Percentiles rank a stretch among this genome's conserved stretches.
phyloP scores from a whole-genome alignment of 2,113 vertebrate species.

The Oxyruncus cristatus region DNA sequence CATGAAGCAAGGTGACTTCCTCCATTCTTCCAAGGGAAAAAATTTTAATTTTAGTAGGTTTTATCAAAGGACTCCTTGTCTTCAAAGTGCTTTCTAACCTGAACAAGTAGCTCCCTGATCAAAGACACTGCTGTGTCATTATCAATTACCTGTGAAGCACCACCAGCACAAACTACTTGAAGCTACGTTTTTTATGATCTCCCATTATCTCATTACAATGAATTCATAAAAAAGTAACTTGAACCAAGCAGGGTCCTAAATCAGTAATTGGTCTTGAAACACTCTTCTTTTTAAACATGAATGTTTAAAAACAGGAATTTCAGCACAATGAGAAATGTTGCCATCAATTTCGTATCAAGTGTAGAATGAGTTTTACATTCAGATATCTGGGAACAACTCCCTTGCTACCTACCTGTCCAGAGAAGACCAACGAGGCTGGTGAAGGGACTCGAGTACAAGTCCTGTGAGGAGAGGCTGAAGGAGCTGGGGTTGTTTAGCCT shows the following conservation, averaged over 20 bases:
- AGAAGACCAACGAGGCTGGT: no score
- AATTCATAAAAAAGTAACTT: constrained; percentile 13
- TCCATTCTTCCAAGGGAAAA: background rate
- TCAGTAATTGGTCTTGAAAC: background rate
- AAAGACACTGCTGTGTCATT: background rate
- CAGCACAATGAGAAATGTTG: background rate
- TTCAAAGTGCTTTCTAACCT: background rate
- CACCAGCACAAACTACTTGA: background rate
- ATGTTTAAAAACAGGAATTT: background rate
- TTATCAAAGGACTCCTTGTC: background rate
- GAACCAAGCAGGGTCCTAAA: background rate
- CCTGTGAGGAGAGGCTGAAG: no score
- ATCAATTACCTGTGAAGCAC: background rate
- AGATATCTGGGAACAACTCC: background rate
- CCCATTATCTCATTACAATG: background rate
- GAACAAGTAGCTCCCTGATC: background rate
- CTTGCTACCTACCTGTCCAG: background rate
- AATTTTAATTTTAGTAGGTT: background rate
- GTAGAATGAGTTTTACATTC: background rate
- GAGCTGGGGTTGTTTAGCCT: no score
- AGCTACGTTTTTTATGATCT: background rate
- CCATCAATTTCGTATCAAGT: background rate
- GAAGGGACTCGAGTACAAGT: no score
- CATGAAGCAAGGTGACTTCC: background rate
- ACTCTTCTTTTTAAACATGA: background rate